Base-by-base conservation (phyloP, 2,797 vertebrate genomes). In the Champsocephalus gunnari region DNA sequence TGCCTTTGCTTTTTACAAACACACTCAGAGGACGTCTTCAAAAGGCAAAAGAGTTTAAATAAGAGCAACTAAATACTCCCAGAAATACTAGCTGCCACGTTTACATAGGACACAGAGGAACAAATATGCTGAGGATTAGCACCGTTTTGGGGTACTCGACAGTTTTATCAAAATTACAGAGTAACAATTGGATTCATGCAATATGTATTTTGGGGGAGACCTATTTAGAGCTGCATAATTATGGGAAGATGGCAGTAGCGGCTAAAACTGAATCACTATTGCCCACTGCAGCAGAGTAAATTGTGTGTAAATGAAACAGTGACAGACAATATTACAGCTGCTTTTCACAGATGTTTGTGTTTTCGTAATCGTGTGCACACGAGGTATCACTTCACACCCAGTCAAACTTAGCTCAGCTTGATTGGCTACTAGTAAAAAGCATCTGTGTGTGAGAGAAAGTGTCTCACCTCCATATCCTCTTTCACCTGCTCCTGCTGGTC, bases 401-500 rank as follows among this genome's bases (percentile, higher is more conserved):
- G 51, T 53, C 59, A 5, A 80, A 12, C 9, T 58, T 28, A 73
- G 32, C 43, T 79, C 11, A 57, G 70, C 28, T 57, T 45, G 51
- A 9, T 3, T 45, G 63, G 19, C 17, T 8, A 64, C 45, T 54
- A 63, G 5, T 28, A 58, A 43, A 12, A 21, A 5, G 44, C 57
- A 9, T 50, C 28, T 61, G 21, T 59, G 3, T 50, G 10, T 19
- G 14, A 50, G 43, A 32, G 1, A 12, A 32, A 24, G 28, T 62
- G 28, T 67, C 85, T 88, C 72, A 94, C 94, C 93, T 95, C 94
- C 94, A 95, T 95, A 77, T 95, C 94, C 65, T 94, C 92, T 75
- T 94, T 94, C 85, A 95, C 94, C 81, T 95, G 94, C 75, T 95
- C 95, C 85, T 95, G 95, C 69, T 95, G 94, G 83, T 95, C 94